phyloP scores from a whole-genome alignment of 2,113 vertebrate species.

The Prionailurus viverrinus region DNA sequence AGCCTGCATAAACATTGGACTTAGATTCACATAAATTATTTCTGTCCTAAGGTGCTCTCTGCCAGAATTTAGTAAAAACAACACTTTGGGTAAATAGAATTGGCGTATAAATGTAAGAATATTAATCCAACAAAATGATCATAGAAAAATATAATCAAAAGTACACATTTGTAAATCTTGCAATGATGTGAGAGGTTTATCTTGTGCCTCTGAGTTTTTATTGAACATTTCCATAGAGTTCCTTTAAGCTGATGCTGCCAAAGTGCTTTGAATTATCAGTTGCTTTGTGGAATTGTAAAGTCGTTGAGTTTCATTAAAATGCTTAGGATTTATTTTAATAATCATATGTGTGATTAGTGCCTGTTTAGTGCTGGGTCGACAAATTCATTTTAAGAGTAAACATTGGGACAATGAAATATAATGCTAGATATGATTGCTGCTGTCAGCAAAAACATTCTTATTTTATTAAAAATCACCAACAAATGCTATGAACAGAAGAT shows the following conservation, averaged over 20 bases:
- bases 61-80: constrained; percentile 90
- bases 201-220: constrained; percentile 79
- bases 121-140: constrained; percentile 86
- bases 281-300: constrained; percentile 56
- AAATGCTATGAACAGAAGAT: constrained; percentile 57
- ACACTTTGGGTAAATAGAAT: constrained; percentile 89
- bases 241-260: constrained; percentile 69
- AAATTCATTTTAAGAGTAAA: constrained; percentile 81
- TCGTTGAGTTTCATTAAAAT: constrained; percentile 73
- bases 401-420: constrained; percentile 64
- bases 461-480: constrained; percentile 75
- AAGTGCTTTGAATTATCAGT: constrained; percentile 56
- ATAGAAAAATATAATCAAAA: constrained; percentile 82
- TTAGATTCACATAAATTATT: constrained; percentile 92
- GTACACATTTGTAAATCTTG: constrained; percentile 86
- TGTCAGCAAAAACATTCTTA: constrained; percentile 73
- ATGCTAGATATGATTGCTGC: constrained; percentile 53
- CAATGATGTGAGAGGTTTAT: constrained; percentile 81
- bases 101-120: constrained; percentile 85
- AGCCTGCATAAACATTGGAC: constrained; percentile 92
- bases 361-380: constrained; percentile 72
- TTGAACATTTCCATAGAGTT: constrained; percentile 81
- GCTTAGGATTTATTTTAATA: constrained; percentile 63
- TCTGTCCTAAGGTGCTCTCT: constrained; percentile 88
- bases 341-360: constrained; percentile 64